Evolutionary conservation across 35 echinoderm and acorn worm species (phyloP).

Genomic region (Heliocidaris tuberculata): DNA sequence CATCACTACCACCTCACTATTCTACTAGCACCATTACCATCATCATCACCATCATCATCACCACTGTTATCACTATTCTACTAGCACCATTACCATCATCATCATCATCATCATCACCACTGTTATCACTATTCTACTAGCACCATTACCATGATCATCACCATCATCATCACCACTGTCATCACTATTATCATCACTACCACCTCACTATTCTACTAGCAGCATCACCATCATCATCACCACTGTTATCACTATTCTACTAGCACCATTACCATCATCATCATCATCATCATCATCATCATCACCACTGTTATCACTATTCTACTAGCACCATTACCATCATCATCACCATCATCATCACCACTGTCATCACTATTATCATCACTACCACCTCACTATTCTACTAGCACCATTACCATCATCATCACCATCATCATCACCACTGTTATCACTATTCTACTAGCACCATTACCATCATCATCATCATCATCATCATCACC

Average conservation of each 20-base stretch:
- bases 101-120: not conserved
- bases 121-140: no score
- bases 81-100: not conserved
- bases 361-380: not conserved
- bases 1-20: not conserved
- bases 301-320: no score
- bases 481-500: not conserved
- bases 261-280: no score
- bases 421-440: not conserved
- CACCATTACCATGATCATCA: no score
- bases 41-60: not conserved
- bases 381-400: not conserved
- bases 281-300: no score
- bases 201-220: no score
- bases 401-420: not conserved
- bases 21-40: not conserved
- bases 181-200: no score
- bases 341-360: no score
- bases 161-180: no score
- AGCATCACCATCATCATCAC: no score
- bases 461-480: not conserved
- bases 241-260: no score
- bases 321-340: no score
- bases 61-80: not conserved
- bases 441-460: not conserved